Evolutionary conservation across 1,140 invertebrate genomes (phyloP), one percentile per base, ranked within the genome.

Genomic region (Teleopsis dalmanni): DNA sequence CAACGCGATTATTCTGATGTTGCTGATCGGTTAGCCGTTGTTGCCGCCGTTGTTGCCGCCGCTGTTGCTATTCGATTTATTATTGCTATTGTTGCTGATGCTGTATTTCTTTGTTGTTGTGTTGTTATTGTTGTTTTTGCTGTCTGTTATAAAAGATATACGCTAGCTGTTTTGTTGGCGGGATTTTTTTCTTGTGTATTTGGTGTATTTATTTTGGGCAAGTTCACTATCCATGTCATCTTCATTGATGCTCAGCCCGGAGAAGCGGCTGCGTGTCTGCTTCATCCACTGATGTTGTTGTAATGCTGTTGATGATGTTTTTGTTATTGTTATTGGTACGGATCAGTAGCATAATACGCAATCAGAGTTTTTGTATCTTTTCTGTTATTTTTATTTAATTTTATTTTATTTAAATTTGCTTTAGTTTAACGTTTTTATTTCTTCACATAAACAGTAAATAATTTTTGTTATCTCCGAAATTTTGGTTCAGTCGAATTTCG

Each of bases 351-450:
- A n/a, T n/a, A n/a, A n/a, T n/a, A n/a, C n/a, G n/a, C n/a, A n/a
- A n/a, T n/a, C n/a, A n/a, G n/a, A n/a, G n/a, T 37, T 43, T 19
- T 43, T 43, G 25, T 43, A 29, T 43, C 26, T 31, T 43, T 16
- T 43, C 10, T 43, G 26, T 25, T 21, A 43, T 43, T 43, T 43
- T 27, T 27, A 43, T 43, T 43, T 27, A 25, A 43, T 43, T 43
- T 43, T 25, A 10, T 23, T 25, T 29, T 29, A 13, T 29, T 29
- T 43, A 43, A n/a, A n/a, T n/a, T n/a, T n/a, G n/a, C n/a, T n/a
- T n/a, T n/a, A n/a, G n/a, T 43, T 43, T 43, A 27, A 18, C 31
- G 41, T 23, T 25, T 19, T 43, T 29, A 25, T 43, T 19, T 43
- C 27, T 43, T 21, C 26, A 43, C 41, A 27, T 43, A 16, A 29